Evolutionary conservation across 2,797 vertebrate species (phyloP).

Genomic region (Hoplostethus mediterraneus): DNA sequence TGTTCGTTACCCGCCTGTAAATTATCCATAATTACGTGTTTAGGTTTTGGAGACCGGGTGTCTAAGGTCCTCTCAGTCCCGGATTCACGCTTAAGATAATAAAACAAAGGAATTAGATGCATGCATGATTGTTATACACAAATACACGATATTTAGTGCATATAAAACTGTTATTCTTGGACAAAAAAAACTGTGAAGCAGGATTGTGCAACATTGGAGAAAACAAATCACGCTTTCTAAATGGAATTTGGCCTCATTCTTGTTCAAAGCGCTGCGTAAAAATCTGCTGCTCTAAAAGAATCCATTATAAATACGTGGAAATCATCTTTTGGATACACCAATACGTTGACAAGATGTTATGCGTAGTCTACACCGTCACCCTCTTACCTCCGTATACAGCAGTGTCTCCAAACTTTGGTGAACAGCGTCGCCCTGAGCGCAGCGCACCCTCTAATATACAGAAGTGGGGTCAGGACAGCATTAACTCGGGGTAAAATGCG

Average conservation of each 20-base stretch:
- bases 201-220: no score
- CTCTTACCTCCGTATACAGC: constrained; percentile 51
- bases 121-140: background rate
- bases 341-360: no score
- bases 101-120: background rate
- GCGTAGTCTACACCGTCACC: background rate
- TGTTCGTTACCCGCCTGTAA: background rate
- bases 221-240: no score
- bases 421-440: constrained; percentile 73
- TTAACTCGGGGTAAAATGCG: constrained; percentile 82
- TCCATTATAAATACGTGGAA: no score
- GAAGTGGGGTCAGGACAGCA: constrained; percentile 79
- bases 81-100: constrained; percentile 14
- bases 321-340: background rate
- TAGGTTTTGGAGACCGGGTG: background rate
- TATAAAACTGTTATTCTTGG: no score
- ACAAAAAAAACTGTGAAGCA: no score
- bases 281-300: no score
- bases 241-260: background rate
- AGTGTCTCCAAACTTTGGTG: constrained; percentile 73
- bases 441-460: constrained; percentile 83
- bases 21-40: background rate
- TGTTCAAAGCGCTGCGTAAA: background rate
- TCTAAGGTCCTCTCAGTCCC: background rate
- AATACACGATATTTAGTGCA: background rate